Conservation (phyloP, 2,797 vertebrate species). For the Eidolon dupreanum region DNA sequence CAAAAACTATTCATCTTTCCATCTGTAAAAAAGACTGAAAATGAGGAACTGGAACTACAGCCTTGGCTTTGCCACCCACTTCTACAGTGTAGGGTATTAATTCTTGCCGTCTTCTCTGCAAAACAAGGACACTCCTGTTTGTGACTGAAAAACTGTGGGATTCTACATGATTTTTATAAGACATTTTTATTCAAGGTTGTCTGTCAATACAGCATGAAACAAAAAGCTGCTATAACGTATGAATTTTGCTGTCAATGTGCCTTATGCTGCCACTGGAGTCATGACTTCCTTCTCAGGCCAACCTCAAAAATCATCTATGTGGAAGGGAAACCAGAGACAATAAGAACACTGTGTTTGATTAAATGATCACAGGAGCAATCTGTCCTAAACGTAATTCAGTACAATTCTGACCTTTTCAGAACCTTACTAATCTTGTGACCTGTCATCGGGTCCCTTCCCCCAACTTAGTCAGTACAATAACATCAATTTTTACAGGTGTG, state of each 20-base stretch:
- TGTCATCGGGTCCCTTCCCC: conserved; percentile 77
- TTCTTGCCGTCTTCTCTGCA: neutral
- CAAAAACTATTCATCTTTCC: conserved; percentile 6
- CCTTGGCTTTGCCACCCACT: conserved; percentile 2
- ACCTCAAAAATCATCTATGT: conserved; percentile 66
- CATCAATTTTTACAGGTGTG: conserved; percentile 79
- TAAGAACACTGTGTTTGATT: conserved; percentile 26
- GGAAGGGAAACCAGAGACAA: conserved; percentile 36
- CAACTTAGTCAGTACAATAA: conserved; percentile 39
- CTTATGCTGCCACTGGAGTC: neutral
- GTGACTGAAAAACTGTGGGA: conserved; percentile 6
- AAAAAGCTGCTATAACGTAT: conserved; percentile 3
- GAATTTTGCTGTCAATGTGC: neutral
- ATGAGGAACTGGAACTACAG: neutral
- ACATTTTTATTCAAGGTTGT: conserved; percentile 23
- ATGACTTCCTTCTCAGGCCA: conserved; percentile 56
- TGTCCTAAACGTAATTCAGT: conserved; percentile 74
- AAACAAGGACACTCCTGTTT: neutral
- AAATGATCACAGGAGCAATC: conserved; percentile 66
- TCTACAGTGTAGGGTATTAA: neutral
- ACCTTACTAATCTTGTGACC: conserved; percentile 78
- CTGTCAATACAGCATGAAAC: conserved; percentile 2
- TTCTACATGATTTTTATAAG: conserved; percentile 4
- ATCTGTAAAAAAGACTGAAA: neutral
- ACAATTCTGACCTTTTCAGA: conserved; percentile 83